phyloP scores from a whole-genome alignment of 2,888 invertebrate species.

The Steinernema hermaphroditum region DNA sequence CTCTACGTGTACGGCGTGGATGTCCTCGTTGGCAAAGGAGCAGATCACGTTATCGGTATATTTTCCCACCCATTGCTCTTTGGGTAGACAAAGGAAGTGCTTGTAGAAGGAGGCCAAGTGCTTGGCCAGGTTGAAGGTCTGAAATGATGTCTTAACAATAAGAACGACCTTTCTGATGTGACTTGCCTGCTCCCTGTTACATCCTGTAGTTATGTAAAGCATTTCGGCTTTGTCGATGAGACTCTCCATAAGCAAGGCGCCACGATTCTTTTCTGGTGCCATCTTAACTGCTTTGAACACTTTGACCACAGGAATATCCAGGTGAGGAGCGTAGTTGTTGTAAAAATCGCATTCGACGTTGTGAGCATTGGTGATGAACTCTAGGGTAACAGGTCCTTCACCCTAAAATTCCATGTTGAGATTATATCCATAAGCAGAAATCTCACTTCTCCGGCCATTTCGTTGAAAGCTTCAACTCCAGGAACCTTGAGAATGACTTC shows the following conservation, averaged over 20 bases:
- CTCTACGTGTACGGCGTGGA: neutral
- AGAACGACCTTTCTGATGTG: neutral
- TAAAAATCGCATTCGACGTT: neutral
- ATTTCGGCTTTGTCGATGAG: neutral
- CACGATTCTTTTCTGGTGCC: neutral
- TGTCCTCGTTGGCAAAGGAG: neutral
- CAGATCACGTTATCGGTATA: neutral
- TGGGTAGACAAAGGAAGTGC: neutral
- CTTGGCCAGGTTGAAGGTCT: neutral
- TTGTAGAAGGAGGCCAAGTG: neutral
- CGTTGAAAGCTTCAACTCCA: neutral
- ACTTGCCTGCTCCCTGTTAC: neutral
- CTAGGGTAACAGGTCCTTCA: neutral
- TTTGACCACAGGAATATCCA: constrained; percentile 9
- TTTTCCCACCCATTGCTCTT: neutral
- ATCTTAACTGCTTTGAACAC: constrained; percentile 1
- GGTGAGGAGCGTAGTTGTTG: neutral
- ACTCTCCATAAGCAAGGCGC: constrained; percentile 9
- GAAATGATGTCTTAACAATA: neutral
- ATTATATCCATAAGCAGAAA: neutral
- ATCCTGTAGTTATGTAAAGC: neutral
- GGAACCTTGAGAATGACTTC: neutral
- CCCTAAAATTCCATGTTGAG: neutral
- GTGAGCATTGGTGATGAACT: neutral
- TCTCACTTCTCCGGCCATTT: neutral